These are phyloP conservation scores for Grapholita molesta DNA, from an alignment of 1,140 invertebrate genomes.

Conservation along the genomic window DNA sequence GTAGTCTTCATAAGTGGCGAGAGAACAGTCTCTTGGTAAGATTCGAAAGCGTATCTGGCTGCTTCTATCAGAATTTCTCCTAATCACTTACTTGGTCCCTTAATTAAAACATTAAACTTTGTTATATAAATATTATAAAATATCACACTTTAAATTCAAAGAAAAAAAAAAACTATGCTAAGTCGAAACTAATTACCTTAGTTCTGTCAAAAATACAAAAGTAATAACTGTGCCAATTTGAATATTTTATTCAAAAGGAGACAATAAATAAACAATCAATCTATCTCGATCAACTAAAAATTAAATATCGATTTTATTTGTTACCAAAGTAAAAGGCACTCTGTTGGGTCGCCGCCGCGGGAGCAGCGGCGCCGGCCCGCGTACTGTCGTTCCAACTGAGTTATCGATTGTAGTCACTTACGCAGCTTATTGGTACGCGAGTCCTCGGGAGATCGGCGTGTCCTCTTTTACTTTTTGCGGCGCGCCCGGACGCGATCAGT, in stretches of 20 bases:
- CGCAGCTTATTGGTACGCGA: constrained; percentile 50
- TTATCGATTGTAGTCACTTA: constrained; percentile 26
- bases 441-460: constrained; percentile 54
- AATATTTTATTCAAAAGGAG: constrained; percentile 71
- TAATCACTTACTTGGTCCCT: constrained; percentile 76
- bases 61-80: constrained; percentile 71
- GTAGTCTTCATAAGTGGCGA: constrained; percentile 37
- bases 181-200: constrained; percentile 69
- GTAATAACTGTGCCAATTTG: constrained; percentile 74
- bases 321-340: constrained; percentile 73
- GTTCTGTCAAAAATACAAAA: constrained; percentile 72
- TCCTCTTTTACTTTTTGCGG: constrained; percentile 56
- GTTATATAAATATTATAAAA: constrained; percentile 77
- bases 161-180: constrained; percentile 68
- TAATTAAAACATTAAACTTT: constrained; percentile 77
- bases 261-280: constrained; percentile 76
- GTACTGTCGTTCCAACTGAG: background rate
- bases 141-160: constrained; percentile 78
- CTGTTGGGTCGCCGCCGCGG: constrained; percentile 40
- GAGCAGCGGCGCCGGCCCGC: constrained; percentile 32
- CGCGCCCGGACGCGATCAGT: constrained; percentile 38
- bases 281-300: constrained; percentile 74
- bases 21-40: constrained; percentile 56
- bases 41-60: constrained; percentile 51
- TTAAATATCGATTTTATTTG: constrained; percentile 74